Evolutionary conservation across 2,797 vertebrate genomes (phyloP), one percentile per base, ranked within the genome.

Genomic region (Tolypeutes matacus): DNA sequence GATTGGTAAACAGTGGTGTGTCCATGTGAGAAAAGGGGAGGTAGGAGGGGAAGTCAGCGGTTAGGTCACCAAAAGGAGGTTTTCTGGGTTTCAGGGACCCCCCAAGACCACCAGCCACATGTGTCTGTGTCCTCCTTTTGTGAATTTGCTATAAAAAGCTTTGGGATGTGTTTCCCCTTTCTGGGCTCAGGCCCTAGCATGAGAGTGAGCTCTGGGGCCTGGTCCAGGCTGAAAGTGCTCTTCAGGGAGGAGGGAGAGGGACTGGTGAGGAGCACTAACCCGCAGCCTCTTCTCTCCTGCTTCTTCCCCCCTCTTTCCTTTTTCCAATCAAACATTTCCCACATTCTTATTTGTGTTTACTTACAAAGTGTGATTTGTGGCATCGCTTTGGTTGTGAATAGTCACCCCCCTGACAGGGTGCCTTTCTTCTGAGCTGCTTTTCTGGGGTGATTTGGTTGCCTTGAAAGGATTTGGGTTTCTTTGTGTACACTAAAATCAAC

Each of bases 401-500:
- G 98, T 98, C 97, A 36, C 97, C 98, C 85, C 88, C 98, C 99
- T 99, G 99, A 99, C 99, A 98, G 99, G 98, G 98, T 98, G 98
- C 97, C 98, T 99, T 99, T 99, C 98, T 99, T 99, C 98, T 56
- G 93, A 98, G 98, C 98, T 98, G 98, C 98, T 99, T 99, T 98
- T 98, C 98, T 98, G 95, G 98, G 98, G 98, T 98, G 99, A 99
- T 99, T 99, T 99, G 98, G 98, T 99, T 99, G 98, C 98, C 99
- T 99, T 99, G 99, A 99, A 99, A 99, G 99, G 99, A 99, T 99
- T 99, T 99, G 98, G 98, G 98, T 98, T 98, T 99, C 98, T 99
- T 99, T 99, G 99, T 99, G 98, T 97, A 91, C 97, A 98, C 98
- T 99, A 99, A 99, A 99, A 99, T 99, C 99, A 99, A 99, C 99